Evolutionary conservation across 2,888 invertebrate genomes (phyloP), one percentile per base, ranked within the genome.

Genomic region (Adelphocoris suturalis): DNA sequence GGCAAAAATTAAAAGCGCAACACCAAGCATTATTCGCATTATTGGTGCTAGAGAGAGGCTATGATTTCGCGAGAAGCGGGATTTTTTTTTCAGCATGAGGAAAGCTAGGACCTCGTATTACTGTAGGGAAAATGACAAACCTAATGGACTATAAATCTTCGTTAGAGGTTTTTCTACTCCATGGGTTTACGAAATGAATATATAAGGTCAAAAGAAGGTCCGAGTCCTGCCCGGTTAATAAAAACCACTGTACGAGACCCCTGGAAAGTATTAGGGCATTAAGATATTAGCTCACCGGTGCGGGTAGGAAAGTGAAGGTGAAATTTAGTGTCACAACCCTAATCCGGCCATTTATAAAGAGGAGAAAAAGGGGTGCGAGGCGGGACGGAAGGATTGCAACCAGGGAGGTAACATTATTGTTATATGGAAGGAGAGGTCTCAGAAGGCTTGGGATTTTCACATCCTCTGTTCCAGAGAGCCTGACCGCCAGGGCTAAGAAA

Each of bases 271-370:
- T 82, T 82, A 82, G 82, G 52, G 82, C 82, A 82, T 82, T 82
- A 82, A 82, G 82, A 82, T 82, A 82, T 82, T 82, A 82, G 82
- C 82, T 48, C 82, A 19, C 11, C 27, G 19, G 82, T 19, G 52
- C 47, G 82, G 82, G 82, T 16, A 52, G 78, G 82, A 52, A 82
- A 82, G 82, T 52, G 52, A 82, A 78, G 82, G 82, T 82, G 82
- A 82, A 82, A 82, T 82, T 82, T 82, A 82, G 82, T 82, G 82
- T 82, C 82, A 82, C 82, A 82, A 52, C 82, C 82, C 55, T 82
- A 82, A 82, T 82, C 82, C 48, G 52, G n/a, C 52, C 82, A 82
- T 82, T 82, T 82, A 82, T 82, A 82, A 52, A 82, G 82, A 23
- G 23, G 82, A 27, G 23, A 52, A 80, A 80, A 52, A 82, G 14